A percentile compares a stretch with the other conserved stretches of the same genome.
Evolutionary conservation across 2,113 vertebrate genomes (phyloP).

Genomic region (Mirza zaza): DNA sequence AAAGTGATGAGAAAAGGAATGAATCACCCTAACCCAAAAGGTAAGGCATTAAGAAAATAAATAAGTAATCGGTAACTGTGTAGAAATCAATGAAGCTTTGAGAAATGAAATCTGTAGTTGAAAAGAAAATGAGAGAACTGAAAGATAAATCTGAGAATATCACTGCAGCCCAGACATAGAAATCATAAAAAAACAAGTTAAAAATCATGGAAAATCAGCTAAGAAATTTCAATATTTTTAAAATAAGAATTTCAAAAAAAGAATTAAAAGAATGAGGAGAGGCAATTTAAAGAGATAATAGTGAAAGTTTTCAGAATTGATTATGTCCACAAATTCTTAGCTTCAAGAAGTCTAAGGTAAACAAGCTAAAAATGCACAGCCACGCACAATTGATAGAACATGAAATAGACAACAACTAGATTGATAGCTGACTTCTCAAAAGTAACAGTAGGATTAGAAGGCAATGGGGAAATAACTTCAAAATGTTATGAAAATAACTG

Average conservation of each 20-base stretch:
- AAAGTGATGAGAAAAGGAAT: neutral
- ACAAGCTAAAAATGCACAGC: neutral
- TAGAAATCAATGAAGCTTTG: neutral
- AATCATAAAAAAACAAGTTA: neutral
- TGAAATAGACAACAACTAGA: neutral
- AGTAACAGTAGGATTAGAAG: neutral
- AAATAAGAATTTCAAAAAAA: neutral
- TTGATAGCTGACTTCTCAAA: neutral
- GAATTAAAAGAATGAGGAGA: neutral
- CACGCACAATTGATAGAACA: neutral
- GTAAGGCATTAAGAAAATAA: conserved; percentile 2
- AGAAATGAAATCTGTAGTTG: neutral
- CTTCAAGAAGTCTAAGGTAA: neutral
- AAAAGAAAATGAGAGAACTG: conserved; percentile 30
- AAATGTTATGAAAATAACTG: conserved; percentile 21
- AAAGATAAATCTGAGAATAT: neutral
- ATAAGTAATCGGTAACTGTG: neutral
- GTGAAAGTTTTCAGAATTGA: neutral
- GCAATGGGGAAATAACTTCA: neutral
- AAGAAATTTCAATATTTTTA: neutral
- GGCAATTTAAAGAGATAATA: neutral
- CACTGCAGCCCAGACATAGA: neutral
- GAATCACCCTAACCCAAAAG: neutral
- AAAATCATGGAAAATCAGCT: neutral
- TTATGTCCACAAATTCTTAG: neutral